Conservation (phyloP, 2,797 vertebrate genomes). For the Hydrocynus forskahlii region DNA sequence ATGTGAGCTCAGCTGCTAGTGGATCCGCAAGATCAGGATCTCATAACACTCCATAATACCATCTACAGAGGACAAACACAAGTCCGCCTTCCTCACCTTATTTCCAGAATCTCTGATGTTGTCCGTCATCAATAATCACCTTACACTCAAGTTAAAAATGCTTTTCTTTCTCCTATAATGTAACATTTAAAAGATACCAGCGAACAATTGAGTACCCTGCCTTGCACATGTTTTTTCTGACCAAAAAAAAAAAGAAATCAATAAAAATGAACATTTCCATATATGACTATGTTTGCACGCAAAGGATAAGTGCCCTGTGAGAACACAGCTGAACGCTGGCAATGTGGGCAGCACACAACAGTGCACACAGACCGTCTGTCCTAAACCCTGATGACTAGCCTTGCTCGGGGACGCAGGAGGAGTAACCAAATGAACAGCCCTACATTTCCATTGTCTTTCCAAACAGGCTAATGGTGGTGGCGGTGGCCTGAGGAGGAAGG, state of each 20-base stretch:
- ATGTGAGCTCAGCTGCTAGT: slow-evolving; percentile 34
- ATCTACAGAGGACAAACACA: background rate
- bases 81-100: background rate
- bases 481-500: slow-evolving; percentile 32
- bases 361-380: slow-evolving; percentile 64
- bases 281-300: background rate
- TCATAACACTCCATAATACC: background rate
- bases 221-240: no score
- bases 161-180: no score
- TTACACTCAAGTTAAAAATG: no score
- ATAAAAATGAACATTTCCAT: background rate
- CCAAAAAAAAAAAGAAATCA: background rate
- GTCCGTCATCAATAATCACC: background rate
- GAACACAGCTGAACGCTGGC: slow-evolving; percentile 43
- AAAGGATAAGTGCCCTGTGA: slow-evolving; percentile 61
- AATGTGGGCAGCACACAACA: slow-evolving; percentile 64
- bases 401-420: slow-evolving; percentile 62
- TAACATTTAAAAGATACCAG: no score
- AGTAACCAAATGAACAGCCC: slow-evolving; percentile 71
- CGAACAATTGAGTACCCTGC: no score
- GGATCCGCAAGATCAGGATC: slow-evolving; percentile 6
- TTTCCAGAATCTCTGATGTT: background rate
- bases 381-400: slow-evolving; percentile 59
- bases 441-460: slow-evolving; percentile 65
- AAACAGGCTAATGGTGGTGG: slow-evolving; percentile 15